Evolutionary conservation across 2,113 vertebrate genomes (phyloP), one percentile per base, ranked within the genome.

Genomic region (Myodes glareolus): DNA sequence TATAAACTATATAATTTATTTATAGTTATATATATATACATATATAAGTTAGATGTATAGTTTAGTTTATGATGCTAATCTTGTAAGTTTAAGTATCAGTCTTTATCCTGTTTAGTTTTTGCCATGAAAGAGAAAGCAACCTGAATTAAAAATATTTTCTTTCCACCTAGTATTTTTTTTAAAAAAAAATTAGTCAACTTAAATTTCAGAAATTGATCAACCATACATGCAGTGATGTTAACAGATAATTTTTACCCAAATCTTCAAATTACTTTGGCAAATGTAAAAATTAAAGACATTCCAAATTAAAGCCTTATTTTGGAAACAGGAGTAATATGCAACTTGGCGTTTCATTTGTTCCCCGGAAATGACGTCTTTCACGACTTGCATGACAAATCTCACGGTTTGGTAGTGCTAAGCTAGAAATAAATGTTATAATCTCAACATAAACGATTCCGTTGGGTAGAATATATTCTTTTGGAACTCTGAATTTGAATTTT

Each of bases 401-500:
- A 47, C 80, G 52, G 7, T 45, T 94, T 61, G n/a, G 0, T 72
- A 88, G 86, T 87, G 12, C 17, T n/a, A 33, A 80, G 10, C 75
- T n/a, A 82, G 52, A 42, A 94, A 23, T 11, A 58, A 63, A 90
- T 92, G 88, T 47, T 7, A 91, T 88, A 77, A 90, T 86, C 81
- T 77, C 7, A 97, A 91, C 75, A 70, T 81, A 95, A 92, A 61
- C 47, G 4, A 7, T 63, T 58, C 5, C 42, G 4, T n/a, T 81
- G 42, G 39, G 42, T 80, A 88, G 29, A 77, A 58, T 33, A 39
- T 39, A 77, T 55, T 90, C 21, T 12, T 93, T 91, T 89, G 61
- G 4, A 88, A 29, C 42, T 61, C 7, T 73, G 42, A 75, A 42
- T 42, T 75, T 23, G n/a, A 42, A 76, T 25, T 21, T 5, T 72